phyloP scores from a whole-genome alignment of 2,888 invertebrate genomes.

The Agapetus fuscipes region DNA sequence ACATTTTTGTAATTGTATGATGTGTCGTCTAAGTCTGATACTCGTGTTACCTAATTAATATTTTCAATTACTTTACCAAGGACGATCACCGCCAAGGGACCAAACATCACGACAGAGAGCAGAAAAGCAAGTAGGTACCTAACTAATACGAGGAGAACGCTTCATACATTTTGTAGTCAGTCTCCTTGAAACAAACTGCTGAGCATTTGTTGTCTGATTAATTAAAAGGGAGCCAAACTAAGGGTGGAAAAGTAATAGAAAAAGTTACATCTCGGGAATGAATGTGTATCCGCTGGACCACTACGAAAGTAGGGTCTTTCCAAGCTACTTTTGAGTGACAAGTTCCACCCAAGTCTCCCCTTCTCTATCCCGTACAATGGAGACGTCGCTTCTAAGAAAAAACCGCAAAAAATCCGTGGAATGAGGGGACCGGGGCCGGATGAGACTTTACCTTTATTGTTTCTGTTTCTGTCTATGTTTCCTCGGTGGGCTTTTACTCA shows the following conservation, averaged over 20 bases:
- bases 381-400: too few relatives aligned
- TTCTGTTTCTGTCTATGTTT: background rate
- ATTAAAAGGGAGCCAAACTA: conserved; percentile 10
- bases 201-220: conserved; percentile 8
- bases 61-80: background rate
- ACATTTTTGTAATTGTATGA: too few relatives aligned
- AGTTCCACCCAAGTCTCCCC: conserved; percentile 6
- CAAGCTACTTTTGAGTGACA: conserved; percentile 12
- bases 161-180: too few relatives aligned
- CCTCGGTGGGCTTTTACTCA: conserved; percentile 1
- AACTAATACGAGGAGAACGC: too few relatives aligned
- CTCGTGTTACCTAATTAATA: too few relatives aligned
- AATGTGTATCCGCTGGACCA: background rate
- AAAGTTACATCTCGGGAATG: conserved; percentile 1
- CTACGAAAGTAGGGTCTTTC: background rate
- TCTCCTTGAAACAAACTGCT: too few relatives aligned
- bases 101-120: background rate
- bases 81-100: background rate
- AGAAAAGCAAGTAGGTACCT: too few relatives aligned
- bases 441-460: conserved; percentile 9
- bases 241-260: conserved; percentile 5
- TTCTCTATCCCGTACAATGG: background rate
- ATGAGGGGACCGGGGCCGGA: too few relatives aligned
- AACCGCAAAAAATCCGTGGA: too few relatives aligned
- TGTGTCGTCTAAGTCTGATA: too few relatives aligned